These are phyloP conservation scores for Ispidina picta DNA, from an alignment of 2,797 vertebrate genomes.

Conservation along the genomic window DNA sequence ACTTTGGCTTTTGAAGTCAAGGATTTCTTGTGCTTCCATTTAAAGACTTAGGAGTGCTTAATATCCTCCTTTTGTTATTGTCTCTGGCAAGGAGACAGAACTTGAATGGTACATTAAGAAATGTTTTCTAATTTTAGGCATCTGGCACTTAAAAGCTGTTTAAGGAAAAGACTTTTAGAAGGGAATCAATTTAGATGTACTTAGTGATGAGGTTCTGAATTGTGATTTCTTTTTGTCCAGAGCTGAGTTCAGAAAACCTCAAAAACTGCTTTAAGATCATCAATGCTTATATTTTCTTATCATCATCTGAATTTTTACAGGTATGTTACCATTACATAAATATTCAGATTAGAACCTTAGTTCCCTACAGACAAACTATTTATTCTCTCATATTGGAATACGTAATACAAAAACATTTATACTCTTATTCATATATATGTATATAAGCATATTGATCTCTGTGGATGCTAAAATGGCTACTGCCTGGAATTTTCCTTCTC, in stretches of 20 bases:
- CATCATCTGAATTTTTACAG: constrained; percentile 93
- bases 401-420: neutral
- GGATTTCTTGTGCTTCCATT: neutral
- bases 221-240: constrained; percentile 78
- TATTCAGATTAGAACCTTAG: neutral
- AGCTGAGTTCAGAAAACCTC: constrained; percentile 93
- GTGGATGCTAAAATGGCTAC: too few relatives aligned
- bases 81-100: neutral
- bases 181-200: neutral
- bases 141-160: neutral
- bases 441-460: neutral
- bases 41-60: neutral
- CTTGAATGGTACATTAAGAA: too few relatives aligned
- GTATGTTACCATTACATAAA: constrained; percentile 71
- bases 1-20: neutral
- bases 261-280: constrained; percentile 96
- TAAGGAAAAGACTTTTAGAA: neutral
- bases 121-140: neutral
- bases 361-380: neutral
- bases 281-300: constrained; percentile 93
- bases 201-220: neutral
- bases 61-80: neutral
- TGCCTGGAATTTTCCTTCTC: too few relatives aligned
- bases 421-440: neutral
- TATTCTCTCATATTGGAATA: neutral